Base-by-base conservation (phyloP, 1,140 invertebrate species). In the Lerema accius region DNA sequence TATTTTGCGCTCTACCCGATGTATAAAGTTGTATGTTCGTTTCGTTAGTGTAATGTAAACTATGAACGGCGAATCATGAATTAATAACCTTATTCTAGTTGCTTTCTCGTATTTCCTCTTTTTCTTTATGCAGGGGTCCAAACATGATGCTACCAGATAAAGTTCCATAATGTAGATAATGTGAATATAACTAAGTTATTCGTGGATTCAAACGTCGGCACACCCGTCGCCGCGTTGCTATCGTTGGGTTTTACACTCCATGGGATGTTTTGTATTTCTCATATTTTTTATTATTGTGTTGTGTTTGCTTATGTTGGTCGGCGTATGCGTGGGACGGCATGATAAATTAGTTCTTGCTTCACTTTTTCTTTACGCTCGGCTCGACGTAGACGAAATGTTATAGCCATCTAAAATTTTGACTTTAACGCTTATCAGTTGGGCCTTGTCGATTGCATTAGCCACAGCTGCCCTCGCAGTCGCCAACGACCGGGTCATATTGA, bases 151-250 rank as follows among this genome's bases (percentile, higher is more conserved):
- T 66, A 63, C 80, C 85, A 89, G 84, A 89, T 84, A 77, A 86
- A 89, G 88, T 82, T 86, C 80, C 84, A 78, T 80, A 78, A 74
- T 90, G 86, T 90, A 89, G 84, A 89, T 89, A 90, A 86, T 90
- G 86, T 90, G 86, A 89, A 90, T 89, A 89, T 87, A 84, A 85
- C 79, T 86, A 86, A 89, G 88, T 88, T 86, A 90, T 87, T 84
- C 78, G 74, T 78, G 76, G 78, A 78, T 73, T 55, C 75, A 77
- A 82, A 78, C 71, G 60, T 67, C 65, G 55, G 75, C 80, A 73
- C 67, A 73, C 70, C 69, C 15, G 78, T 76, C 77, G 76, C 74
- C 71, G 69, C 15, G 78, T 76, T 76, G 76, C 74, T 80, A 84
- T 90, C 88, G 84, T 90, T 90, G 88, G 77, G 86, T 88, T 88